Base-by-base conservation (phyloP, 2,888 invertebrate genomes). In the Rotaria sp. region DNA sequence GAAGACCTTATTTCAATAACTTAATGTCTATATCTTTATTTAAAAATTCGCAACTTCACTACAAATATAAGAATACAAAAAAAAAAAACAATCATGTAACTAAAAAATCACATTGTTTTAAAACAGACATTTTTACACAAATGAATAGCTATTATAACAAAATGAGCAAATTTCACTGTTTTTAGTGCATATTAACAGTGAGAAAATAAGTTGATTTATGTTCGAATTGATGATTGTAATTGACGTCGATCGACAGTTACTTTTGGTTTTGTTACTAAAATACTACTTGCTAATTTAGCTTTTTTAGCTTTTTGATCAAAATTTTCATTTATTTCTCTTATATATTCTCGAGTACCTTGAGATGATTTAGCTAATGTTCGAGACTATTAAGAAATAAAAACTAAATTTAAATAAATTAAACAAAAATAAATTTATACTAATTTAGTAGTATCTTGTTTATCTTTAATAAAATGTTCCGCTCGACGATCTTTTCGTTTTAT, bases 321-420 rank as follows among this genome's bases (percentile, higher is more conserved):
- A 26, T 10, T 80, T 45, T 26, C 45, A 2, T 45, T 45, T 26
- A 13, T 80, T 45, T 80, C 45, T 45, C 45, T 2, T 45, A 80
- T 13, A 18, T 45, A 45, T 80, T 45, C 38, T 8, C 80, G 41
- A 45, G n/a, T 80, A 45, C 45, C 80, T 80, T 80, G 80, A 45
- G 80, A 80, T 41, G 80, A 80, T 80, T 80, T 80, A 38, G 80
- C 80, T n/a, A 80, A 45, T 15, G 45, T 26, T 11, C 80, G 80
- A 11, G 15, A 80, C 80, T 80, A 45, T 38, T 7, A 26, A 26
- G 11, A 8, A 59, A 59, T 30, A 67, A 35, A 1, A 35, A 35
- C 18, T 35, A 38, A 50, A 15, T 59, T 4, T 24, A 52, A 52
- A 21, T 13, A 1, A 3, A 13, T 50, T 50, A 15, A 50, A 7